Evolutionary conservation across 2,113 vertebrate species (phyloP).

Genomic region (Anser brachyrhynchus): DNA sequence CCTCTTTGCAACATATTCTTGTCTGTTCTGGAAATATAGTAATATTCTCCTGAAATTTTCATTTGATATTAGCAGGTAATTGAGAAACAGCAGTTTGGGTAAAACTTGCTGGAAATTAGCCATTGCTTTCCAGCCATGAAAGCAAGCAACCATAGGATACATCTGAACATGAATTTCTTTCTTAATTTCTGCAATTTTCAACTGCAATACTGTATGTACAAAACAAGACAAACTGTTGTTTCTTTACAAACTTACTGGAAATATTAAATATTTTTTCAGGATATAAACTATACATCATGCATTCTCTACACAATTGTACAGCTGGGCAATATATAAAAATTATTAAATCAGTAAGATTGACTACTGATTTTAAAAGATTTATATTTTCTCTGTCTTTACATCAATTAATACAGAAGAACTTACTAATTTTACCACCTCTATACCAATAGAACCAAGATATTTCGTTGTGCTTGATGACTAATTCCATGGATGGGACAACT

Average conservation of each 20-base stretch:
- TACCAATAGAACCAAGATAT: not conserved
- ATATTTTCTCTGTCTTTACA: not conserved
- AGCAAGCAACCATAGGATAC: not conserved
- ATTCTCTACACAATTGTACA: not conserved
- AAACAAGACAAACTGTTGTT: not conserved
- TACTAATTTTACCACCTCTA: not conserved
- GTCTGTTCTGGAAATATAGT: not conserved
- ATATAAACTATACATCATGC: not conserved
- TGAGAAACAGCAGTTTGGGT: not conserved
- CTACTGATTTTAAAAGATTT: constrained; percentile 39
- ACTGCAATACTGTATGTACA: not conserved
- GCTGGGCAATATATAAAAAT: not conserved
- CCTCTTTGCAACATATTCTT: not conserved
- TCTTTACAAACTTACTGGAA: not conserved
- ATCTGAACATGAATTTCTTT: constrained; percentile 9
- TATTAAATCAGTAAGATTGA: not conserved
- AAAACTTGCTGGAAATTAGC: not conserved
- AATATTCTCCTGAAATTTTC: not conserved
- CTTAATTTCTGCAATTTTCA: not conserved
- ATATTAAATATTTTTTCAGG: not conserved
- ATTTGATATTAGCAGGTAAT: not conserved
- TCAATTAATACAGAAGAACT: not conserved
- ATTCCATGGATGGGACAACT: not conserved
- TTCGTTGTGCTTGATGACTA: not conserved
- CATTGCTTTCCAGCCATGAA: not conserved